Evolutionary conservation across 2,888 invertebrate genomes (phyloP).

Genomic region (Cynaeus angustus): DNA sequence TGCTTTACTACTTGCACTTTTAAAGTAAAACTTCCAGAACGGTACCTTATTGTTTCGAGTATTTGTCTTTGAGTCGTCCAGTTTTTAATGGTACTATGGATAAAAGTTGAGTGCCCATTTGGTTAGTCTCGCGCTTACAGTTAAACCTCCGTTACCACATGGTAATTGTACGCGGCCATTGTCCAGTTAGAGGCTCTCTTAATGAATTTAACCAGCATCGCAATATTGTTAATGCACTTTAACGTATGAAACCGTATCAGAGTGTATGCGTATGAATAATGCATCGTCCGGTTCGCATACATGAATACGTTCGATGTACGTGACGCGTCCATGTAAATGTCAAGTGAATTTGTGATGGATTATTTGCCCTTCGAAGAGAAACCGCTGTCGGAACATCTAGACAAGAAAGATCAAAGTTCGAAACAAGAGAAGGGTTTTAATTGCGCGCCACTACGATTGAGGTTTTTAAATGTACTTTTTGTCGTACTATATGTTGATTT

Average conservation of each 20-base stretch:
- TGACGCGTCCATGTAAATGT: constrained; percentile 63
- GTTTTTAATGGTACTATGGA: too few species aligned
- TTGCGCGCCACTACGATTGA: neutral
- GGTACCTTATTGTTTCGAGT: too few species aligned
- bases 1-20: too few species aligned
- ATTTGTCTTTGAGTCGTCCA: too few species aligned
- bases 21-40: too few species aligned
- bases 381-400: constrained; percentile 8
- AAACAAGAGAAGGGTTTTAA: constrained; percentile 9
- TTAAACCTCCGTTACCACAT: constrained; percentile 8
- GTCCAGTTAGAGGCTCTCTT: constrained; percentile 34
- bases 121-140: neutral
- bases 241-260: constrained; percentile 56
- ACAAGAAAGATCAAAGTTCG: constrained; percentile 17
- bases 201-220: constrained; percentile 42
- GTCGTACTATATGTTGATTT: too few species aligned
- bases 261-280: constrained; percentile 57
- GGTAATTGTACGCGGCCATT: constrained; percentile 15
- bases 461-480: too few species aligned
- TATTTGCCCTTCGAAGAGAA: constrained; percentile 57
- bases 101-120: constrained; percentile 5
- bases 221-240: constrained; percentile 53
- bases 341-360: constrained; percentile 66
- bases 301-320: constrained; percentile 57
- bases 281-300: constrained; percentile 51